Percentiles rank a stretch among this genome's conserved stretches.
These are phyloP conservation scores for Apostichopus leukothele DNA, from an alignment of 53 echinoderm and acorn worm genomes.

Conservation along the genomic window DNA sequence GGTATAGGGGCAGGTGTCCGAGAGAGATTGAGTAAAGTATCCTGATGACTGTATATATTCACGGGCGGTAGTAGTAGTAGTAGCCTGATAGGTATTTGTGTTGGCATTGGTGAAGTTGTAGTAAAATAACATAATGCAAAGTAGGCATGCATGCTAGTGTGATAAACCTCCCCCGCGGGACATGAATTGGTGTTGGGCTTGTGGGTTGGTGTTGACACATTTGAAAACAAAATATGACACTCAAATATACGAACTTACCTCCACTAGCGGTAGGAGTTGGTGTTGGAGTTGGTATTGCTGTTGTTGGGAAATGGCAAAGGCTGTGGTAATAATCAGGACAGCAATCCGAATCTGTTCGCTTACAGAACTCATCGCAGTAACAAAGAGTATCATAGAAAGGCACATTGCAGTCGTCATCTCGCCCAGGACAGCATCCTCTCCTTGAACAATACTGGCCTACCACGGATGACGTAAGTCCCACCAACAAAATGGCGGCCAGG, in stretches of 20 bases:
- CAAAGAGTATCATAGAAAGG: conserved; percentile 62
- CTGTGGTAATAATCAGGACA: conserved; percentile 82
- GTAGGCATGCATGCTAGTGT: too few relatives aligned
- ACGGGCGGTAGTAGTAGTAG: too few relatives aligned
- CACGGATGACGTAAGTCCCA: not conserved
- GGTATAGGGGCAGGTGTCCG: too few relatives aligned
- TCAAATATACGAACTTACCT: conserved; percentile 6
- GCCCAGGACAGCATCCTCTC: conserved; percentile 78
- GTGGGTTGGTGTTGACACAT: too few relatives aligned
- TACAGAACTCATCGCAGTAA: conserved; percentile 87
- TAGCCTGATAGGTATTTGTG: too few relatives aligned
- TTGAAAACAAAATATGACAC: too few relatives aligned
- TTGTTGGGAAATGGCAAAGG: conserved; percentile 39
- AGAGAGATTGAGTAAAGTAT: too few relatives aligned
- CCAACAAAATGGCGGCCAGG: not conserved
- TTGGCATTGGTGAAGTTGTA: too few relatives aligned
- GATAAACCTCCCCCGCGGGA: not conserved
- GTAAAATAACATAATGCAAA: too few relatives aligned
- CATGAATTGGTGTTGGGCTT: not conserved
- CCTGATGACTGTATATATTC: too few relatives aligned
- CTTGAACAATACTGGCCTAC: conserved; percentile 67
- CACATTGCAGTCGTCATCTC: conserved; percentile 68
- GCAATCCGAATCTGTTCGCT: conserved; percentile 65
- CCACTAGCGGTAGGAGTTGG: not conserved
- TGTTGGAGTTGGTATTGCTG: not conserved